Percentiles rank a stretch among this genome's conserved stretches.
Conservation (phyloP, 2,888 invertebrate genomes). For the Cheilosia impressa region DNA sequence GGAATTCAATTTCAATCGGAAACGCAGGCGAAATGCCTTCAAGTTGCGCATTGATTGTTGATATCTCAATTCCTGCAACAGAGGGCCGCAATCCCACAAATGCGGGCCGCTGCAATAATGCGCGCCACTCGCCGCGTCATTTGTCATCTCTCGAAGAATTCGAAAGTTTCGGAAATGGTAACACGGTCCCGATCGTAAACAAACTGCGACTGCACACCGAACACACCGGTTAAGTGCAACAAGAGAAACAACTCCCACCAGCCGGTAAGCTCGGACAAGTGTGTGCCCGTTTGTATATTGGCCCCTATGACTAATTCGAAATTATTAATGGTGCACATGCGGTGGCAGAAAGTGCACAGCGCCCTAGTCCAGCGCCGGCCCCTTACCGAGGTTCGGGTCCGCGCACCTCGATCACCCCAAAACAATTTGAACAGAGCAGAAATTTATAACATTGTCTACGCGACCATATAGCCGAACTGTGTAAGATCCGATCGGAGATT, state of each 20-base stretch:
- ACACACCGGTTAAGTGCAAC: constrained; percentile 47
- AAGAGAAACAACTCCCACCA: constrained; percentile 46
- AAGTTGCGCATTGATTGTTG: constrained; percentile 71
- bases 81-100: constrained; percentile 71
- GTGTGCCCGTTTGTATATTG: constrained; percentile 63
- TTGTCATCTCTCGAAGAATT: constrained; percentile 74
- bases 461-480: constrained; percentile 33
- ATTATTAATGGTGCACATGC: constrained; percentile 75
- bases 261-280: constrained; percentile 70
- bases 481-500: constrained; percentile 70
- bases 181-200: constrained; percentile 64
- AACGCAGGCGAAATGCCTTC: constrained; percentile 71
- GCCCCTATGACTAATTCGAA: constrained; percentile 75
- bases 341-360: constrained; percentile 63
- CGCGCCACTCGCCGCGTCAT: constrained; percentile 31
- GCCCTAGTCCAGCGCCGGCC: constrained; percentile 14
- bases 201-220: constrained; percentile 43
- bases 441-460: constrained; percentile 64
- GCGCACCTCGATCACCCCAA: constrained; percentile 26
- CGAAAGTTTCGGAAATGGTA: constrained; percentile 75
- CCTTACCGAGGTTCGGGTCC: constrained; percentile 7
- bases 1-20: constrained; percentile 74
- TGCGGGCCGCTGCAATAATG: constrained; percentile 48
- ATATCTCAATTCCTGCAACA: constrained; percentile 71
- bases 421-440: constrained; percentile 65